Evolutionary conservation across 2,888 invertebrate genomes (phyloP).

Genomic region (Aplocera efformata): DNA sequence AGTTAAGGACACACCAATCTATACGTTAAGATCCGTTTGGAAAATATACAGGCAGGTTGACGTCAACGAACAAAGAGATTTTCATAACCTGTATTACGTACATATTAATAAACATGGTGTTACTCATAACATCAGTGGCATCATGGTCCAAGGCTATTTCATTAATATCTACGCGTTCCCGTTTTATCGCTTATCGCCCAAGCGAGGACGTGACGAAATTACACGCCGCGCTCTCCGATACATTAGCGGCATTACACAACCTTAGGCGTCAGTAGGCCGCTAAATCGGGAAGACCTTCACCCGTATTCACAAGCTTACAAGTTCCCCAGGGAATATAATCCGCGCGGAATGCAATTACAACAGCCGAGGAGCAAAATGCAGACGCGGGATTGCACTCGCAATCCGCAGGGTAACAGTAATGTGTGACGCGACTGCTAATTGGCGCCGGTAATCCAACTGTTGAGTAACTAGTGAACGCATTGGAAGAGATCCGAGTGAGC

Average conservation of each 20-base stretch:
- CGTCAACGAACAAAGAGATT: constrained; percentile 12
- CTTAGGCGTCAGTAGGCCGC: constrained; percentile 56
- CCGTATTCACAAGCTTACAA: constrained; percentile 52
- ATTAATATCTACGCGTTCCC: constrained; percentile 33
- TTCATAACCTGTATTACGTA: constrained; percentile 10
- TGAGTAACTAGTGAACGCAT: constrained; percentile 26
- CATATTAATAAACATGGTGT: constrained; percentile 7
- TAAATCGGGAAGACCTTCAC: constrained; percentile 77
- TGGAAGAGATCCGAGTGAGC: constrained; percentile 19
- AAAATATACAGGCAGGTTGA: constrained; percentile 20
- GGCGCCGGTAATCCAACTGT: constrained; percentile 28
- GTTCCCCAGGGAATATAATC: constrained; percentile 50
- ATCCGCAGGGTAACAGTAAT: constrained; percentile 25
- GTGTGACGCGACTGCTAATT: constrained; percentile 28
- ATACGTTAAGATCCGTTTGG: constrained; percentile 8
- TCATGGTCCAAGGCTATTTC: constrained; percentile 32
- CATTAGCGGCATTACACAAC: constrained; percentile 58
- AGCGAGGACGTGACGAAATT: constrained; percentile 46
- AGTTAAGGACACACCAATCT: constrained; percentile 20
- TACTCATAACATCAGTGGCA: constrained; percentile 13
- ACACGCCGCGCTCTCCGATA: constrained; percentile 40
- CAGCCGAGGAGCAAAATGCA: constrained; percentile 9
- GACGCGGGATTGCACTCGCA: constrained; percentile 11
- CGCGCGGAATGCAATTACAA: constrained; percentile 19
- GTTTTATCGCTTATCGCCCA: constrained; percentile 29